Percentiles rank a stretch among this genome's conserved stretches.
Evolutionary conservation across 2,797 vertebrate genomes (phyloP).

Genomic region (Craterocephalus amniculus): DNA sequence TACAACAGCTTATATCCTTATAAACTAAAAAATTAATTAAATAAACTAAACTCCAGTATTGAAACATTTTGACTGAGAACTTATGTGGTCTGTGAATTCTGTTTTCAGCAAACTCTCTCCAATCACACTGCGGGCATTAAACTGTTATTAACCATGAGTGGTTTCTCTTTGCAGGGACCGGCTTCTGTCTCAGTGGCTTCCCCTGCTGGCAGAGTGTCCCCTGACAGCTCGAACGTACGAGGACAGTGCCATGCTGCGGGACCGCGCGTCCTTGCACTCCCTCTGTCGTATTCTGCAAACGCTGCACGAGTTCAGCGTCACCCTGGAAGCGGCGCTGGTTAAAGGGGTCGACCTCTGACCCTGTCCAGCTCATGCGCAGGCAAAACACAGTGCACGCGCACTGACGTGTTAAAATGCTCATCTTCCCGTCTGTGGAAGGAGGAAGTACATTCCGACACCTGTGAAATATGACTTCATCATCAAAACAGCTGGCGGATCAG

Average conservation of each 20-base stretch:
- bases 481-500: slow-evolving; percentile 37
- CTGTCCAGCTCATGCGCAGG: neutral
- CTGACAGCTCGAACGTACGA: slow-evolving; percentile 90
- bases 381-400: slow-evolving; percentile 10
- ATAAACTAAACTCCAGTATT: neutral
- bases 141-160: slow-evolving; percentile 11
- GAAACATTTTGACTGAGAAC: neutral
- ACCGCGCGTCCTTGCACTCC: slow-evolving; percentile 87
- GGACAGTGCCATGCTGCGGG: slow-evolving; percentile 91
- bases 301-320: slow-evolving; percentile 91
- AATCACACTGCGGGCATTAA: neutral
- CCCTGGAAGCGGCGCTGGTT: slow-evolving; percentile 92
- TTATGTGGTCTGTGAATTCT: neutral
- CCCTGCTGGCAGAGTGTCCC: slow-evolving; percentile 89
- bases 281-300: slow-evolving; percentile 92
- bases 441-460: slow-evolving; percentile 32
- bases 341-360: slow-evolving; percentile 95
- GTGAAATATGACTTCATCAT: slow-evolving; percentile 39
- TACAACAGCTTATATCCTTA: neutral
- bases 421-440: slow-evolving; percentile 31
- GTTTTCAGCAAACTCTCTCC: neutral
- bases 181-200: slow-evolving; percentile 93
- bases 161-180: slow-evolving; percentile 85
- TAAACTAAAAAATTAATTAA: neutral
- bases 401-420: slow-evolving; percentile 23